Conservation (phyloP, 2,113 vertebrate genomes). For the Dunckerocampus dactyliophorus region DNA sequence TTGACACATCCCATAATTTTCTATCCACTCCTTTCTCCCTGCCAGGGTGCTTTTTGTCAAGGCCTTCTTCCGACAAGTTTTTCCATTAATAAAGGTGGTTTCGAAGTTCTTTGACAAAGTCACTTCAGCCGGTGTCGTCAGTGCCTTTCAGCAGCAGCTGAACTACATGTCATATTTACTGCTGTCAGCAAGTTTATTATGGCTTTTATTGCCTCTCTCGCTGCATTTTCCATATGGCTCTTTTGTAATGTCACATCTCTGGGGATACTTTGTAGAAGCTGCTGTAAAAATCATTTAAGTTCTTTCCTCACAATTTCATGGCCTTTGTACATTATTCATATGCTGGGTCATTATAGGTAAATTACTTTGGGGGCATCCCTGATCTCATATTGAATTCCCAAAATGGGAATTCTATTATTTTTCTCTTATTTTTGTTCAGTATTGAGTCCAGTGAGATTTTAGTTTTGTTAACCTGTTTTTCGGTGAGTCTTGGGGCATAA, state of each 20-base stretch:
- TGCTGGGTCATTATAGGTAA: constrained; percentile 46
- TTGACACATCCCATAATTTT: constrained; percentile 1
- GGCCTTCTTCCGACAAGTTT: constrained; percentile 26
- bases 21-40: not conserved
- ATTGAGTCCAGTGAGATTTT: constrained; percentile 29
- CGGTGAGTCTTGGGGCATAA: constrained; percentile 19
- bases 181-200: constrained; percentile 63
- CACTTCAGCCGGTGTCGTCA: constrained; percentile 30
- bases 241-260: constrained; percentile 58
- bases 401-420: constrained; percentile 22
- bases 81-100: constrained; percentile 37
- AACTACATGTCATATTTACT: constrained; percentile 53
- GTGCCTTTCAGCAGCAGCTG: constrained; percentile 39
- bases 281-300: constrained; percentile 50
- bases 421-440: constrained; percentile 20
- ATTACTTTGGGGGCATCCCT: constrained; percentile 59
- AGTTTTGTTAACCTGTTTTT: constrained; percentile 34
- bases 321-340: constrained; percentile 58
- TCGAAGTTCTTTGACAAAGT: constrained; percentile 33
- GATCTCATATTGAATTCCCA: constrained; percentile 43
- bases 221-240: constrained; percentile 42
- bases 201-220: constrained; percentile 44
- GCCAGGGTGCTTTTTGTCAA: constrained; percentile 30
- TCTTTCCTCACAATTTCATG: constrained; percentile 36
- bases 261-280: constrained; percentile 51